Base-by-base conservation (phyloP, 2,797 vertebrate genomes). In the Siniperca undulata region DNA sequence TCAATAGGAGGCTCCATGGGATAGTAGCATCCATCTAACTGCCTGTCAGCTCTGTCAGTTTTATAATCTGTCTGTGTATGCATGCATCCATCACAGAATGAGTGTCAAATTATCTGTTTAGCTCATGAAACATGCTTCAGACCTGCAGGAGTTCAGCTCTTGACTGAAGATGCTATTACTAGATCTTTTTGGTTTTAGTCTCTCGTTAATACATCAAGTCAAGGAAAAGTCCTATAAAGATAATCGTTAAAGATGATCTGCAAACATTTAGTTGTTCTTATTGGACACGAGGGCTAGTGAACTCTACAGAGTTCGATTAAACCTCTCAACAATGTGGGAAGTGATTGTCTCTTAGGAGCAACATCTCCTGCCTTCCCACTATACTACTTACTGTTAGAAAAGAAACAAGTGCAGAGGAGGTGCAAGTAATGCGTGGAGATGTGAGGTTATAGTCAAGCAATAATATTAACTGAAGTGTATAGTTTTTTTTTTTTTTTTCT, bases 1-100 rank as follows among this genome's bases (percentile, higher is more conserved):
- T 92, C 89, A 89, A 84, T 86, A 79, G 22, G 30, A 81, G n/a
- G 58, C 88, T 84, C 70, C 24, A 36, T 58, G 64, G 65, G 74
- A 80, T 60, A n/a, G 72, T 5, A 30, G 68, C 81, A 78, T 87
- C 80, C 80, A 34, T 90, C 81, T 73, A 55, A 42, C 82, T 11
- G 71, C 64, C 77, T 74, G 77, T 74, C 55, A 70, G 71, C 78
- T 77, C 74, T 42, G 77, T 58, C 61, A 56, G 64, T 30, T 77
- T 68, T 64, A 56, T 64, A 74, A 70, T 81, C 67, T 66, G 3
- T 11, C 59, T 30, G 30, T 68, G 56, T 72, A 11, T 16, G 20
- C 70, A 56, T 72, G 50, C 65, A 79, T 81, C 48, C 30, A 30
- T 30, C 30, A 44, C 27, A 69, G 22, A 68, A 78, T 74, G 24